Percentiles rank a stretch among this genome's conserved stretches.
Evolutionary conservation across 2,113 vertebrate species (phyloP).

Genomic region (Gallinago paraguaiae): DNA sequence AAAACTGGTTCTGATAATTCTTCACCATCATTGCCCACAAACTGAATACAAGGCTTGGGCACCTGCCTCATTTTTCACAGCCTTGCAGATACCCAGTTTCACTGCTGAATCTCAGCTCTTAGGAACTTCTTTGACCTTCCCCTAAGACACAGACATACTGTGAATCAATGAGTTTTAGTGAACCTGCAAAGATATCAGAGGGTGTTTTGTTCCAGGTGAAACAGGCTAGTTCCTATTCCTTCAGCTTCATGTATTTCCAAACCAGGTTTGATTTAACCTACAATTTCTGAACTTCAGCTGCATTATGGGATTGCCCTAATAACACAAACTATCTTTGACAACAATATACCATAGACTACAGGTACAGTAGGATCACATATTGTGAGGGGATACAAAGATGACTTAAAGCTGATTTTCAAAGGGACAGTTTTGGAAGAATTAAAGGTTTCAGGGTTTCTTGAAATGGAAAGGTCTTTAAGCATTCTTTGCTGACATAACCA

Average conservation of each 20-base stretch:
- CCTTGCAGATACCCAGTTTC: background rate
- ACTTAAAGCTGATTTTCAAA: background rate
- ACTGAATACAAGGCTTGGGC: background rate
- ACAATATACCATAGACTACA: background rate
- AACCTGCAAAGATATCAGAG: background rate
- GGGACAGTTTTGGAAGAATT: background rate
- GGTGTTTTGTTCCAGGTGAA: background rate
- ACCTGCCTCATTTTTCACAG: background rate
- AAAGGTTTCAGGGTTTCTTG: background rate
- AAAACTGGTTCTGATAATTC: background rate
- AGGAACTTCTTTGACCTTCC: background rate
- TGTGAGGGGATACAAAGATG: background rate
- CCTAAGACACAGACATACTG: background rate
- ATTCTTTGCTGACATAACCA: background rate
- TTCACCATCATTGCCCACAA: background rate
- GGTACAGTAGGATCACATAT: background rate
- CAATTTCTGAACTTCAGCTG: background rate
- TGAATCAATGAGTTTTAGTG: background rate
- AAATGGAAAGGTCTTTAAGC: background rate
- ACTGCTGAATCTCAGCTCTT: background rate
- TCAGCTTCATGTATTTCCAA: background rate
- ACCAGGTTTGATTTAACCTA: background rate
- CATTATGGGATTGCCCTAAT: background rate
- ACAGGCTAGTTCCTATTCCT: background rate
- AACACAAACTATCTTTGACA: background rate